Base-by-base conservation (phyloP, 1,140 invertebrate species). In the Aphelenchoides fujianensis region DNA sequence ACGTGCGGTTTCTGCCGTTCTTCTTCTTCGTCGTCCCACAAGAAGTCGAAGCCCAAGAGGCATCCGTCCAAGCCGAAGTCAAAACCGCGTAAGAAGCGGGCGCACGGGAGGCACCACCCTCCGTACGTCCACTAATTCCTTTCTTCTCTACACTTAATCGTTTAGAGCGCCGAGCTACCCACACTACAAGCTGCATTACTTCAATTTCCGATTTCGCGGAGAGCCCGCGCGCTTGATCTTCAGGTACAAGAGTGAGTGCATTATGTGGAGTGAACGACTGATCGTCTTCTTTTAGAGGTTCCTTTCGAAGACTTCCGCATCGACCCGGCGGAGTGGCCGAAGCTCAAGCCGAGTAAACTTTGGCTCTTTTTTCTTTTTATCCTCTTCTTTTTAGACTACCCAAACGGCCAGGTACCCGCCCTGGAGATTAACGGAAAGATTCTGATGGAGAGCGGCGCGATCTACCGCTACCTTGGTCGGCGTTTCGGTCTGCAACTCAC, bases 341-440 rank as follows among this genome's bases (percentile, higher is more conserved):
- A 27, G 55, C 23, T 59, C 5, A 59, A 59, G 19, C 28, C 28
- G 5, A 59, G 55, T 59, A 59, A 59, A 48, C 41, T 12, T 48
- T 48, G 41, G 41, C 41, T 48, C 12, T 48, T n/a, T n/a, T n/a
- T n/a, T n/a, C n/a, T n/a, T n/a, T n/a, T n/a, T n/a, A n/a, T n/a
- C n/a, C n/a, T n/a, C 5, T 23, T 16, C 34, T 16, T 7, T 59
- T 5, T 19, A 59, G 55, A 59, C 23, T 59, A 59, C 34, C 55
- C 55, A 23, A 59, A 59, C 23, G 19, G 19, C 28, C 55, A 59
- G 34, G 19, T 59, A 16, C 55, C 55, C 5, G 55, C 55, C 7
- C 34, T 59, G 55, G 55, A 59, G 55, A 59, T 59, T 59, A 32
- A 59, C 34, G 55, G 55, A 27, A 59, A 59, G 55, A 59, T 59